These are phyloP conservation scores for Teleogryllus oceanicus DNA, from an alignment of 2,888 invertebrate species.

Conservation along the genomic window DNA sequence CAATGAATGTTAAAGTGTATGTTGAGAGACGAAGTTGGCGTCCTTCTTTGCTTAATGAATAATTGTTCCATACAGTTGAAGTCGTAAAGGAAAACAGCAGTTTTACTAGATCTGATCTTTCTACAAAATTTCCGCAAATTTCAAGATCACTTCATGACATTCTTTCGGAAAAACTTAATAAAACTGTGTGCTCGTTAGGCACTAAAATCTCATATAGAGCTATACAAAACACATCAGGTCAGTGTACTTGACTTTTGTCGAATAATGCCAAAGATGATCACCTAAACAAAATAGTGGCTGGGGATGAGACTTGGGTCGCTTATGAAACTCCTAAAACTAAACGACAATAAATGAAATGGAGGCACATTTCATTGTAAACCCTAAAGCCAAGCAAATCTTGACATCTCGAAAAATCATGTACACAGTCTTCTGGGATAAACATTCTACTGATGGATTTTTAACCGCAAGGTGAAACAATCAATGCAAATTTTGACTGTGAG, in stretches of 20 bases:
- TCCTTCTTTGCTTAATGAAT: slow-evolving; percentile 24
- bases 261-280: too few relatives aligned
- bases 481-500: slow-evolving; percentile 18
- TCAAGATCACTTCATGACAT: slow-evolving; percentile 27
- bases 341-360: slow-evolving; percentile 32
- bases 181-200: background rate
- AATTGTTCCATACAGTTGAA: slow-evolving; percentile 21
- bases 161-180: background rate
- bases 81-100: background rate
- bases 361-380: slow-evolving; percentile 28
- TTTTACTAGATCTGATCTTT: slow-evolving; percentile 12
- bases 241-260: too few relatives aligned
- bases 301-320: slow-evolving; percentile 34
- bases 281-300: background rate
- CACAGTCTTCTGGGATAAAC: slow-evolving; percentile 38
- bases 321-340: slow-evolving; percentile 36
- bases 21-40: slow-evolving; percentile 21
- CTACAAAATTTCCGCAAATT: slow-evolving; percentile 20
- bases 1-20: background rate
- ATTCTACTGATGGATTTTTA: slow-evolving; percentile 34
- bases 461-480: slow-evolving; percentile 25
- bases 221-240: too few relatives aligned
- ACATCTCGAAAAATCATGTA: slow-evolving; percentile 37
- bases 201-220: too few relatives aligned
- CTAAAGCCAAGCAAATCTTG: slow-evolving; percentile 29